Evolutionary conservation across 2,888 invertebrate species (phyloP).

Genomic region (Diplazon laetatorius): DNA sequence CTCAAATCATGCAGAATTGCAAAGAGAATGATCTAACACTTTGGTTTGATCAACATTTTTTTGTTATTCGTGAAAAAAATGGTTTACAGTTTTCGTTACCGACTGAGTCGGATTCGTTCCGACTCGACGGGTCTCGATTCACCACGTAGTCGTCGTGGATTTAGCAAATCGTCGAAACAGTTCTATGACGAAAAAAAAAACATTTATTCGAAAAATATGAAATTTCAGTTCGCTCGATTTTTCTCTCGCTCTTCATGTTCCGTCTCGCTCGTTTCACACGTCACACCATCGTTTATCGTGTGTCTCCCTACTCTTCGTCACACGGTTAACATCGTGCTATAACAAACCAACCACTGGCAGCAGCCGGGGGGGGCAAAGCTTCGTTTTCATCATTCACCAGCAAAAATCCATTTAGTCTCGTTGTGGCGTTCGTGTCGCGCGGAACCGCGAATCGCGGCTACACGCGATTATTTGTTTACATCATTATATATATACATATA

Average conservation of each 20-base stretch:
- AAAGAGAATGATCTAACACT: too few species aligned
- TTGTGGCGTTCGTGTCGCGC: slow-evolving; percentile 54
- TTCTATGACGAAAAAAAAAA: too few species aligned
- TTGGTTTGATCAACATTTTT: too few species aligned
- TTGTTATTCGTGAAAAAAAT: too few species aligned
- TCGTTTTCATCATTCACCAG: slow-evolving; percentile 18
- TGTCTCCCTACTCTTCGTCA: slow-evolving; percentile 23
- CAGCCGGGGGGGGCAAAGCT: neutral
- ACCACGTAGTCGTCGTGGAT: slow-evolving; percentile 1
- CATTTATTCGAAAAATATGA: too few species aligned
- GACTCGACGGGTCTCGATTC: neutral
- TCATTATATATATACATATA: neutral
- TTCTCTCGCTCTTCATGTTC: neutral
- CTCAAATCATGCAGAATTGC: too few species aligned
- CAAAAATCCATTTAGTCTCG: slow-evolving; percentile 49
- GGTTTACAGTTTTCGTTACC: too few species aligned
- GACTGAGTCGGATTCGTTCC: too few species aligned
- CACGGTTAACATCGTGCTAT: neutral
- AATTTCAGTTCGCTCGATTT: neutral
- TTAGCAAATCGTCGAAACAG: too few species aligned
- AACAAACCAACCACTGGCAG: slow-evolving; percentile 2
- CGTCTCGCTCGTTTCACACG: too few species aligned
- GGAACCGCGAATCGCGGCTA: slow-evolving; percentile 49
- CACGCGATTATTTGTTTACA: slow-evolving; percentile 27
- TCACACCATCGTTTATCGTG: slow-evolving; percentile 32